Evolutionary conservation across 2,888 invertebrate species (phyloP), one percentile per base, ranked within the genome.

Genomic region (Lagria hirta): DNA sequence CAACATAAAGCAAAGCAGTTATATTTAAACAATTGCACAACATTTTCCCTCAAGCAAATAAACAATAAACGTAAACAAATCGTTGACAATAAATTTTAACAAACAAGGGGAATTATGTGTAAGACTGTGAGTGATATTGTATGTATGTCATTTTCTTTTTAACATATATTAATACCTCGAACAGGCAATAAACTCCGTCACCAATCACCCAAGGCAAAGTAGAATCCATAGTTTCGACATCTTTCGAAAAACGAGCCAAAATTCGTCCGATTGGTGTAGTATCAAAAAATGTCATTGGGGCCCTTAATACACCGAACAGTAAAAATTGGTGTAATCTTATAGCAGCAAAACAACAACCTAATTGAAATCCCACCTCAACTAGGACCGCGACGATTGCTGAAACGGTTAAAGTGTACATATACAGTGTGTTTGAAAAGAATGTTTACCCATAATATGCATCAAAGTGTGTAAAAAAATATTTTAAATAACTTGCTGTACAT

Each of bases 281-380:
- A 71, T 89, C 88, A 74, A 85, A 88, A 75, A 87, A 81, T 64
- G 81, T 77, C 74, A 86, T 78, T 38, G 87, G 86, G 62, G 81
- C 78, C 64, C 77, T 77, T 54, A 88, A 66, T 52, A 86, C 77
- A 63, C 78, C 78, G 40, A 65, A 60, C 63, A 88, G 72, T 68
- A 88, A 72, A 29, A 69, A 64, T 50, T 69, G 66, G 73, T 84
- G 84, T 64, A 84, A 68, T 51, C 67, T 63, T 56, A 71, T 68
- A 51, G 88, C 83, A 55, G 87, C 88, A 55, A 75, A 73, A 79
- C 82, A 75, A 64, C 76, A 76, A 54, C 77, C 79, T 66, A 79
- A 64, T 59, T 73, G 73, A 47, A 77, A 76, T 54, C 72, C 64
- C 67, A 79, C 67, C 64, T 79, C 79, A 59, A 69, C 68, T 59